These are phyloP conservation scores for Amiota minor DNA, from an alignment of 2,888 invertebrate genomes.

Conservation along the genomic window DNA sequence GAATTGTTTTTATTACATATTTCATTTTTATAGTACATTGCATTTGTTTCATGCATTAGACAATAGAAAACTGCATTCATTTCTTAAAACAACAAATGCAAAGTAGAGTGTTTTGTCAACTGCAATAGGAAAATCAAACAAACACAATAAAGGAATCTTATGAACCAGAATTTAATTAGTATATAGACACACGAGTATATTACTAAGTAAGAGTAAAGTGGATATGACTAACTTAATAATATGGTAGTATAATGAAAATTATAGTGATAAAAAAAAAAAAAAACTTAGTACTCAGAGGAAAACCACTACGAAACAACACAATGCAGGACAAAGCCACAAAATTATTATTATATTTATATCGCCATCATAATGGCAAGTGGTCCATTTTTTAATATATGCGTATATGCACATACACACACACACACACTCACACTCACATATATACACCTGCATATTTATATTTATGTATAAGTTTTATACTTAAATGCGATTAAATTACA, in stretches of 20 bases:
- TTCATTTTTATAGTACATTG: neutral
- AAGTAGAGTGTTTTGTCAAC: neutral
- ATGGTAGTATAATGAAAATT: too few relatives aligned
- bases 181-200: too few relatives aligned
- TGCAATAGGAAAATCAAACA: neutral
- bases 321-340: conserved; percentile 13
- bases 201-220: too few relatives aligned
- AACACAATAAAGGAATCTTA: too few relatives aligned
- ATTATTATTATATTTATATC: conserved; percentile 17
- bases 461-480: neutral
- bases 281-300: neutral
- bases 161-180: too few relatives aligned
- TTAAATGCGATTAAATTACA: conserved; percentile 17
- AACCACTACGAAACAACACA: conserved; percentile 1
- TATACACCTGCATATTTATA: neutral
- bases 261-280: too few relatives aligned
- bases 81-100: neutral
- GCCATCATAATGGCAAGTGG: neutral
- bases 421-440: neutral
- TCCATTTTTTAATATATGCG: neutral
- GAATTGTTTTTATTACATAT: neutral
- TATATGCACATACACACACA: too few relatives aligned
- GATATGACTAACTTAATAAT: too few relatives aligned
- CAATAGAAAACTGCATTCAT: conserved; percentile 10
- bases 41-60: too few relatives aligned